Evolutionary conservation across 2,888 invertebrate species (phyloP).

Genomic region (Leptopilina syphax): DNA sequence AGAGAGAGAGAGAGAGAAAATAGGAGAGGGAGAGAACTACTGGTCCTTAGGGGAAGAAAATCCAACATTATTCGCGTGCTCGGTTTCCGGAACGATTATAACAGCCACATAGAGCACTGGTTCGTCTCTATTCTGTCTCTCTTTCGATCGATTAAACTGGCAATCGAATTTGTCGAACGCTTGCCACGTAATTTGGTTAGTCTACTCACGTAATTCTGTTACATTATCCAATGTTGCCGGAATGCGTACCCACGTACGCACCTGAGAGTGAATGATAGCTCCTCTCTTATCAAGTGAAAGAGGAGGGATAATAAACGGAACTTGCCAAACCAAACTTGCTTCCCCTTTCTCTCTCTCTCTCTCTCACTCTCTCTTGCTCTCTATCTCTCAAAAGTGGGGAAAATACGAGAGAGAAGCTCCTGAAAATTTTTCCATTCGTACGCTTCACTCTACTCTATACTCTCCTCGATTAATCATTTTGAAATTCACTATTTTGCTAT

Average conservation of each 20-base stretch:
- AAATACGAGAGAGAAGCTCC: too few species aligned
- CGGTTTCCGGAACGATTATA: slow-evolving; percentile 30
- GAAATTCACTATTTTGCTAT: too few species aligned
- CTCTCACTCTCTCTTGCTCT: too few species aligned
- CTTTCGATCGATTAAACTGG: slow-evolving; percentile 45
- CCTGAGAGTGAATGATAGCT: slow-evolving; percentile 38
- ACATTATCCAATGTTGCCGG: slow-evolving; percentile 38
- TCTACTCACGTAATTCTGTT: slow-evolving; percentile 46
- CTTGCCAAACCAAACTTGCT: too few species aligned
- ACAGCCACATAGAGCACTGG: not conserved
- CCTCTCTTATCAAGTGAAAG: slow-evolving; percentile 1
- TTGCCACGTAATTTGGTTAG: slow-evolving; percentile 45
- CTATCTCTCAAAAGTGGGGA: too few species aligned
- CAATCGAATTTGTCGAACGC: slow-evolving; percentile 45
- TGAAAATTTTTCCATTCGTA: too few species aligned
- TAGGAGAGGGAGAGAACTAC: too few species aligned
- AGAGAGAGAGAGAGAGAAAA: too few species aligned
- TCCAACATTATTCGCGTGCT: slow-evolving; percentile 39
- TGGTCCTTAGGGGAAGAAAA: slow-evolving; percentile 22
- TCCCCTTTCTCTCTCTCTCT: too few species aligned
- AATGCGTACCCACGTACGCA: slow-evolving; percentile 35
- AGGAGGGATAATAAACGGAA: not conserved
- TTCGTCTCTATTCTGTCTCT: slow-evolving; percentile 25
- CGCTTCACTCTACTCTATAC: too few species aligned
- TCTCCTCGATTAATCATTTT: too few species aligned